These are phyloP conservation scores for Micrasema minimum DNA, from an alignment of 1,140 invertebrate species.

Conservation along the genomic window DNA sequence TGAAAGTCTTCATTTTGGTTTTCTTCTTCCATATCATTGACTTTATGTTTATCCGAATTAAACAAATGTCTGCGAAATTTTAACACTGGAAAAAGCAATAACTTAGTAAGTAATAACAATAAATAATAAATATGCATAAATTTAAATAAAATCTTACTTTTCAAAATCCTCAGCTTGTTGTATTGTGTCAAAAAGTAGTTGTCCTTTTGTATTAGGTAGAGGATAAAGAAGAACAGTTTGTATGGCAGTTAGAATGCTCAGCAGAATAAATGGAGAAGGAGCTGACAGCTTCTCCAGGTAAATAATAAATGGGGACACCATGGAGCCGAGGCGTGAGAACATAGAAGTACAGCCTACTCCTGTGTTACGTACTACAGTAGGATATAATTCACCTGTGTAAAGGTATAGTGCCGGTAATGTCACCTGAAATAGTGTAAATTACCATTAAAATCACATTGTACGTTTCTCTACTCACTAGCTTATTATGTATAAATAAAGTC, in stretches of 20 bases:
- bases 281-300: slow-evolving; percentile 66
- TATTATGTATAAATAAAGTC: background rate
- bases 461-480: background rate
- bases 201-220: slow-evolving; percentile 62
- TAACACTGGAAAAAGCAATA: too few relatives aligned
- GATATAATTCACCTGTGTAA: slow-evolving; percentile 76
- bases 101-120: too few relatives aligned
- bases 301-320: slow-evolving; percentile 73
- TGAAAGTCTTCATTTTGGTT: too few relatives aligned
- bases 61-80: too few relatives aligned
- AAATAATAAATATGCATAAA: too few relatives aligned
- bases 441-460: background rate
- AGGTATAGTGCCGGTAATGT: slow-evolving; percentile 72
- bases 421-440: slow-evolving; percentile 56
- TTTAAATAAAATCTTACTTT: slow-evolving; percentile 36
- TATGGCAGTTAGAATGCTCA: slow-evolving; percentile 55
- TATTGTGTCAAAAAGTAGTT: slow-evolving; percentile 59
- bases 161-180: slow-evolving; percentile 56
- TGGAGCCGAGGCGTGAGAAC: slow-evolving; percentile 73
- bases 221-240: slow-evolving; percentile 59
- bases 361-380: slow-evolving; percentile 74
- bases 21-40: too few relatives aligned
- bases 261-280: slow-evolving; percentile 58
- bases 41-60: too few relatives aligned
- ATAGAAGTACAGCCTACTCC: slow-evolving; percentile 73